Conservation (phyloP, 2,888 invertebrate species). For the Odontothrips loti region DNA sequence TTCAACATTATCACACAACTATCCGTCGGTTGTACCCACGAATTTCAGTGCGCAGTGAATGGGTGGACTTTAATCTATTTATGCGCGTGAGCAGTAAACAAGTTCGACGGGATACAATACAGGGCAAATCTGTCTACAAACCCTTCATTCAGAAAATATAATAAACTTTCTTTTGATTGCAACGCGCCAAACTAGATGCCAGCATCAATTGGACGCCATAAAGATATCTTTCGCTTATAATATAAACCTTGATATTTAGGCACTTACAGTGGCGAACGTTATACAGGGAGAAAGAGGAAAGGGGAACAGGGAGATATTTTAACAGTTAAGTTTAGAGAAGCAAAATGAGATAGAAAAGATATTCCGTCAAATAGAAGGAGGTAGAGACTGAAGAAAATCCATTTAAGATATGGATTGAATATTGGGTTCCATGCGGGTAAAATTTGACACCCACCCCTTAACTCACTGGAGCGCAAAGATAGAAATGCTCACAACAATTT, state of each 20-base stretch:
- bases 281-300: slow-evolving; percentile 22
- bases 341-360: not conserved
- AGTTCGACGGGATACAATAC: not conserved
- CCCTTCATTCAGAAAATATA: slow-evolving; percentile 9
- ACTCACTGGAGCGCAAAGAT: not conserved
- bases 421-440: not conserved
- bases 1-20: not conserved
- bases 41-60: not conserved
- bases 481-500: slow-evolving; percentile 17
- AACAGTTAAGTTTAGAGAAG: not conserved
- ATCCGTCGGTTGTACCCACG: not conserved
- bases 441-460: not conserved
- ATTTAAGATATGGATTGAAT: not conserved
- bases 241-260: slow-evolving; percentile 12
- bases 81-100: not conserved
- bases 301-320: slow-evolving; percentile 7
- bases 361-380: not conserved
- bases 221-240: slow-evolving; percentile 9
- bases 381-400: not conserved
- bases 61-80: not conserved
- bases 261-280: slow-evolving; percentile 9
- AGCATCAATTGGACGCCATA: slow-evolving; percentile 12
- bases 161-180: slow-evolving; percentile 12
- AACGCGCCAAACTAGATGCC: slow-evolving; percentile 19
- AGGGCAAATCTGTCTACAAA: not conserved